phyloP scores from a whole-genome alignment of 2,113 vertebrate genomes.

The Sylvilagus bachmani region DNA sequence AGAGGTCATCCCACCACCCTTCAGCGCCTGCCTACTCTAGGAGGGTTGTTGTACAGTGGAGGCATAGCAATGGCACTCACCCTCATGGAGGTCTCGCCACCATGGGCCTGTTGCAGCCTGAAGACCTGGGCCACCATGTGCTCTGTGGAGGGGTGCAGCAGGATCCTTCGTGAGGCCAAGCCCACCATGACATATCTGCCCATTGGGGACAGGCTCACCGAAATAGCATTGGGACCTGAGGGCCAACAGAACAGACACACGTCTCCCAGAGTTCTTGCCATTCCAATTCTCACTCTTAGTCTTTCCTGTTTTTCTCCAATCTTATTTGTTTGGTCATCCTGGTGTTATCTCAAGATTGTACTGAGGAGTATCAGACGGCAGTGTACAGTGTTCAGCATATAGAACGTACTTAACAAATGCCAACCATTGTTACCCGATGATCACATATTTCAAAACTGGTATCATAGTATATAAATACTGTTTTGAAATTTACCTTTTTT shows the following conservation, averaged over 20 bases:
- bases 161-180: conserved; percentile 96
- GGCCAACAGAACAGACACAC: conserved; percentile 69
- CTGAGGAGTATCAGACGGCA: not conserved
- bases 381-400: not conserved
- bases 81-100: conserved; percentile 98
- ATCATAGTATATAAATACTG: not conserved
- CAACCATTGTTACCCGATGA: not conserved
- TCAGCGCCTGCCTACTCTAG: not conserved
- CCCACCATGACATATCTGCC: conserved; percentile 99
- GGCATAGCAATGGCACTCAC: conserved; percentile 87
- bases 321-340: conserved; percentile 9
- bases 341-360: not conserved
- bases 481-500: conserved; percentile 37
- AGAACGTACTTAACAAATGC: conserved; percentile 26
- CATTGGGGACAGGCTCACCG: conserved; percentile 98
- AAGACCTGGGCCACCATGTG: conserved; percentile 99
- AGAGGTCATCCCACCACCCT: not conserved
- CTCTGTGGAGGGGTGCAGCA: conserved; percentile 98
- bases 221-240: conserved; percentile 98
- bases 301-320: not conserved
- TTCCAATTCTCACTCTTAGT: not conserved
- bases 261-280: conserved; percentile 18
- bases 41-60: not conserved
- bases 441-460: not conserved
- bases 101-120: conserved; percentile 98